phyloP scores from a whole-genome alignment of 1,140 invertebrate species.

The Penaeus indicus region DNA sequence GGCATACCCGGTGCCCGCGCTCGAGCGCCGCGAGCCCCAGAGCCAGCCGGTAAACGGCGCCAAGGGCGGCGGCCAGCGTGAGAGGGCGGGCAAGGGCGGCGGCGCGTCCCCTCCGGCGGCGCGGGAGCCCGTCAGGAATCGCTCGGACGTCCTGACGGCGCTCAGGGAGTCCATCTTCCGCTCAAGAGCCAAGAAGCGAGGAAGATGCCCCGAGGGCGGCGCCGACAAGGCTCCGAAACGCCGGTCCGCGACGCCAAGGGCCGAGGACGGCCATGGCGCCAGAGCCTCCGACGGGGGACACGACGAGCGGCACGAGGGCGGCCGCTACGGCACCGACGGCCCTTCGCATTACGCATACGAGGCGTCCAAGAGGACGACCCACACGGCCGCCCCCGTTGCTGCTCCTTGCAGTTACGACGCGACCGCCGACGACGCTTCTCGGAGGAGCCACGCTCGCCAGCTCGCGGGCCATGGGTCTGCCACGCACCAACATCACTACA shows the following conservation, averaged over 20 bases:
- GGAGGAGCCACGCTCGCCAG: too few relatives aligned
- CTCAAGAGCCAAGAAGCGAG: conserved; percentile 47
- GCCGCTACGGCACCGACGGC: not conserved
- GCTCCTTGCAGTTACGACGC: too few relatives aligned
- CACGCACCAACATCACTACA: too few relatives aligned
- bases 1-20: not conserved
- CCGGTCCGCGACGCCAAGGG: too few relatives aligned
- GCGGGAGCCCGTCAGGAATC: not conserved
- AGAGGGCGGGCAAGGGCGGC: too few relatives aligned
- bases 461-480: too few relatives aligned
- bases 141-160: conserved; percentile 40
- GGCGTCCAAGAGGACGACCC: not conserved
- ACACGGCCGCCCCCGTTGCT: not conserved
- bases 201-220: not conserved
- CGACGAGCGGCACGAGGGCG: not conserved
- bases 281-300: not conserved
- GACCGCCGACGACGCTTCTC: too few relatives aligned
- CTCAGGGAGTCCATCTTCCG: conserved; percentile 58
- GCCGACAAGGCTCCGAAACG: not conserved
- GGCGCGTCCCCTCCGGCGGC: too few relatives aligned
- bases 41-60: not conserved
- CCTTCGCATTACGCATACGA: not conserved
- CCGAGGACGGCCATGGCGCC: too few relatives aligned
- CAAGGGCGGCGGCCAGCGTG: not conserved
- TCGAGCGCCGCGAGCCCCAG: not conserved